Base-by-base conservation (phyloP, 2,113 vertebrate genomes). In the Stigmatopora nigra region DNA sequence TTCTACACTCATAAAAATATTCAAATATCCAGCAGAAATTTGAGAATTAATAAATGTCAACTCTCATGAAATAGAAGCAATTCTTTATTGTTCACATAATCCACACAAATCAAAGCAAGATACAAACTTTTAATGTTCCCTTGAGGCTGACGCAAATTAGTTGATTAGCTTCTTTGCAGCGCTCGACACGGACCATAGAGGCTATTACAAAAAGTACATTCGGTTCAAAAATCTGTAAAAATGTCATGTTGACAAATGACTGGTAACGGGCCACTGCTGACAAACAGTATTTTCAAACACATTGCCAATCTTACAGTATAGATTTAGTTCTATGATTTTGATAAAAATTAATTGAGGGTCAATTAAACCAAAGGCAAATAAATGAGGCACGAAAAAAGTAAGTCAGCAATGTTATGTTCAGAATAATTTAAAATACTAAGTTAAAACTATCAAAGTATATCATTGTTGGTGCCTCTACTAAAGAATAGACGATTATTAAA, bases 191-290 rank as follows among this genome's bases (percentile, higher is more conserved):
- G 49, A 19, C 15, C 62, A 19, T 36, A 46, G 31, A 31, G 11
- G 12, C 36, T 44, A 19, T 44, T 10, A 60, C 17, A 58, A 38
- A 22, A 10, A 68, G 44, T 76, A 80, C 70, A 82, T 85, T 86
- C 80, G 69, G 68, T 79, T 80, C 35, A 78, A 79, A 73, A 60
- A 10, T 64, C 49, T 55, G 70, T 78, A 77, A 73, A 83, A 79
- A 73, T 22, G 57, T 61, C 2, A 53, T 19, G 44, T 67, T 58
- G 52, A 76, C 41, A 65, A 49, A 57, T 35, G 41, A 63, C 48
- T 70, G 16, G 20, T n/a, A 64, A 66, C 75, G 69, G 59, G 41
- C 48, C 64, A 64, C 76, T 55, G 52, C 5, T 55, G 52, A 60
- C 69, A 44, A 41, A 67, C 63, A 69, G 36, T 53, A 57, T 68